A percentile compares a stretch with the other conserved stretches of the same genome.
Evolutionary conservation across 2,113 vertebrate species (phyloP).

Genomic region (Chitala chitala): DNA sequence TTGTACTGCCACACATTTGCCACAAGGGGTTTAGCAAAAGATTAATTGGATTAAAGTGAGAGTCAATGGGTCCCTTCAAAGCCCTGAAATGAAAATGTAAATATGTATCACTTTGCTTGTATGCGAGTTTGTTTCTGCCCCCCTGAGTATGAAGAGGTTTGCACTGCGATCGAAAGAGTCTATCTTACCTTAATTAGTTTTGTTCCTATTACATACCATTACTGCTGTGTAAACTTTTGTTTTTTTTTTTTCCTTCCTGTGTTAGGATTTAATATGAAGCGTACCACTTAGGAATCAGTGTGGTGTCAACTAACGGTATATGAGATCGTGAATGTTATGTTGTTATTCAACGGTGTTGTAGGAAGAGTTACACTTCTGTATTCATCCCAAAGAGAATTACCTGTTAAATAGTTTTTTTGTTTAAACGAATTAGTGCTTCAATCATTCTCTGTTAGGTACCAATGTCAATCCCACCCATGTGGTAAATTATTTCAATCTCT

Average conservation of each 20-base stretch:
- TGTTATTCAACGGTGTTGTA: too few species aligned
- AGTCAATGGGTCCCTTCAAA: neutral
- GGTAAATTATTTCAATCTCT: neutral
- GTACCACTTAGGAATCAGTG: too few species aligned
- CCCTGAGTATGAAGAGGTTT: too few species aligned
- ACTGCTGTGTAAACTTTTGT: neutral
- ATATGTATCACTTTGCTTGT: too few species aligned
- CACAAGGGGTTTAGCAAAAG: neutral
- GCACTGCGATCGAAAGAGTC: too few species aligned
- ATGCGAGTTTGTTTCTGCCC: too few species aligned
- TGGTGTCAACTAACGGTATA: too few species aligned
- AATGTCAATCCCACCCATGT: neutral
- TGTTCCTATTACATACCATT: too few species aligned
- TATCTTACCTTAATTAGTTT: too few species aligned
- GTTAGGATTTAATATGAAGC: neutral
- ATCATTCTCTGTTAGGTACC: neutral
- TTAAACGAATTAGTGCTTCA: slow-evolving; percentile 4
- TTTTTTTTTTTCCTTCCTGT: neutral
- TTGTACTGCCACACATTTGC: neutral
- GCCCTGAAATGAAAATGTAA: neutral
- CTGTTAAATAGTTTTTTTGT: neutral
- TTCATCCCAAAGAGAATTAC: slow-evolving; percentile 2
- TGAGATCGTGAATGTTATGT: too few species aligned
- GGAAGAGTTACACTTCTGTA: too few species aligned
- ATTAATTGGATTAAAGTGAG: neutral